Percentiles rank a stretch among this genome's conserved stretches.
phyloP scores from a whole-genome alignment of 2,113 vertebrate genomes.

The Setophaga coronata region DNA sequence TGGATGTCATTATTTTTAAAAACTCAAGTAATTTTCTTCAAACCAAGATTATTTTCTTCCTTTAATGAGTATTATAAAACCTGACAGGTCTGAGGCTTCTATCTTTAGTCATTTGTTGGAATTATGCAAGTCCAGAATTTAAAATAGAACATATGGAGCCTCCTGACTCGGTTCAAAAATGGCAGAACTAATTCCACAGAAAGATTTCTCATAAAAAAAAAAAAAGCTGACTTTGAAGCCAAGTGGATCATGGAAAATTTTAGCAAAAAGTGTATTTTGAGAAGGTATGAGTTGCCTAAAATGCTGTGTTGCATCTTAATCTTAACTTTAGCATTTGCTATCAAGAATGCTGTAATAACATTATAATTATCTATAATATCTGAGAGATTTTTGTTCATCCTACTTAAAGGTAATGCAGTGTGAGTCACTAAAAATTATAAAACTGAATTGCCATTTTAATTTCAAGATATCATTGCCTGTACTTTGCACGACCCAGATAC shows the following conservation, averaged over 20 bases:
- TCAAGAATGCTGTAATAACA: conserved; percentile 61
- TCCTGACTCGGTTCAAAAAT: conserved; percentile 52
- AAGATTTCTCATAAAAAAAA: conserved; percentile 47
- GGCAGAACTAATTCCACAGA: conserved; percentile 60
- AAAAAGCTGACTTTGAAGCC: conserved; percentile 46
- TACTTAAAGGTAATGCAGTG: conserved; percentile 63
- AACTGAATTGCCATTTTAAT: conserved; percentile 64
- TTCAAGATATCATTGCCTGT: conserved; percentile 59
- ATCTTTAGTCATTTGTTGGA: conserved; percentile 43
- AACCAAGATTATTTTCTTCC: conserved; percentile 30
- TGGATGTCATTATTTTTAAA: conserved; percentile 17
- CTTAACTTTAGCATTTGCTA: conserved; percentile 54
- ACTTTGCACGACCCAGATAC: conserved; percentile 18
- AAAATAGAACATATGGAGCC: conserved; percentile 49
- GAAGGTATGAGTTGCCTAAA: conserved; percentile 45
- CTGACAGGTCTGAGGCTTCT: conserved; percentile 26
- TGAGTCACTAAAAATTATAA: conserved; percentile 73
- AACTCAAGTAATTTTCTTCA: conserved; percentile 31
- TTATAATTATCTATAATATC: conserved; percentile 72
- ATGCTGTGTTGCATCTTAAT: conserved; percentile 32
- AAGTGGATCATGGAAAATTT: conserved; percentile 58
- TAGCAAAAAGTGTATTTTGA: conserved; percentile 48
- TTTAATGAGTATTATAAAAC: conserved; percentile 49
- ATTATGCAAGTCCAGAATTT: conserved; percentile 52
- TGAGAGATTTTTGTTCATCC: conserved; percentile 66